phyloP scores from a whole-genome alignment of 2,888 invertebrate species.

The Clostera curtula region DNA sequence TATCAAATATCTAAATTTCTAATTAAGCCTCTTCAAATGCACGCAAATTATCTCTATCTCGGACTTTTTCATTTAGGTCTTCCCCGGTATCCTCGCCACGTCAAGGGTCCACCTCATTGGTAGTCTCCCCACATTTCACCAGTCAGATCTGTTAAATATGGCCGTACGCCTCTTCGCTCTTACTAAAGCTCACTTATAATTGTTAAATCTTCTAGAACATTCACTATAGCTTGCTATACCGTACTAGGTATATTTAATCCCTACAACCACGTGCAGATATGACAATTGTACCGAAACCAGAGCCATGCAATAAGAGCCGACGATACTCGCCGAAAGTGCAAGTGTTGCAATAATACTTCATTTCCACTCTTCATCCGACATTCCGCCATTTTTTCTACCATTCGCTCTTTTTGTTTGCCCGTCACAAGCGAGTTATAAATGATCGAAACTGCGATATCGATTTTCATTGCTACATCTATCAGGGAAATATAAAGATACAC shows the following conservation, averaged over 20 bases:
- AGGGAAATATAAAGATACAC: slow-evolving; percentile 7
- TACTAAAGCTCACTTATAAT: too few relatives aligned
- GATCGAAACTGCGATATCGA: slow-evolving; percentile 68
- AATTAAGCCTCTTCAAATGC: too few relatives aligned
- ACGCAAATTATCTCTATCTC: too few relatives aligned
- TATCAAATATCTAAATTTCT: too few relatives aligned
- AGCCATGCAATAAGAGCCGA: slow-evolving; percentile 39
- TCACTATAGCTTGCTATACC: not conserved
- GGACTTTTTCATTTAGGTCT: too few relatives aligned
- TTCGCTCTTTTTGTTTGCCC: slow-evolving; percentile 54
- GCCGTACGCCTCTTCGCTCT: too few relatives aligned
- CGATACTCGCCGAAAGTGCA: slow-evolving; percentile 65
- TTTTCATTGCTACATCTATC: slow-evolving; percentile 37
- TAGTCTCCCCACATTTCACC: too few relatives aligned
- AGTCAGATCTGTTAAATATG: too few relatives aligned
- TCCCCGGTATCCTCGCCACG: too few relatives aligned
- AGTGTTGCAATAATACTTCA: slow-evolving; percentile 72
- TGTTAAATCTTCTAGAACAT: too few relatives aligned
- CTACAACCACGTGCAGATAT: slow-evolving; percentile 25
- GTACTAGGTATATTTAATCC: slow-evolving; percentile 4
- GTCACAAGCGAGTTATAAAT: slow-evolving; percentile 69
- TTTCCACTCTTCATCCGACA: slow-evolving; percentile 56
- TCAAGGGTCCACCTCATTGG: too few relatives aligned
- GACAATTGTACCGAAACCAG: slow-evolving; percentile 34
- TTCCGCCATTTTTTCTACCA: slow-evolving; percentile 56